These are phyloP conservation scores for Heliconius himera DNA, from an alignment of 1,140 invertebrate species.

Conservation along the genomic window DNA sequence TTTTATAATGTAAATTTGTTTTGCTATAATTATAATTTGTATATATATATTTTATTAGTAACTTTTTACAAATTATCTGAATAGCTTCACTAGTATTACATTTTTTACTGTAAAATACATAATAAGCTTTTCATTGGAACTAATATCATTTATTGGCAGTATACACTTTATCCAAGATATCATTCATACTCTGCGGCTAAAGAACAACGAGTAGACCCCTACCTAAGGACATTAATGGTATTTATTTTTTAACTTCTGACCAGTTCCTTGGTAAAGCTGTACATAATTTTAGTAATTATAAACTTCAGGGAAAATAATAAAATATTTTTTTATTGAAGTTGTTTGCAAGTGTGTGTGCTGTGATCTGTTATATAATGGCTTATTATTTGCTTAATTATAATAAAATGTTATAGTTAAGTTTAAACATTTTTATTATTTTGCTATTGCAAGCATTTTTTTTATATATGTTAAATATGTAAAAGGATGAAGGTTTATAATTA, in stretches of 20 bases:
- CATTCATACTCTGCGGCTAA: conserved; percentile 79
- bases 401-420: not conserved
- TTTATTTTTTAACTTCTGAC: conserved; percentile 50
- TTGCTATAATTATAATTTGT: not conserved
- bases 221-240: conserved; percentile 79
- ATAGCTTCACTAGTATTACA: not conserved
- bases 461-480: not conserved
- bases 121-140: conserved; percentile 15
- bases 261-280: not conserved
- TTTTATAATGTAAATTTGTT: too few species aligned
- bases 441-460: not conserved
- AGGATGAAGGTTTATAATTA: not conserved
- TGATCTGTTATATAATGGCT: not conserved
- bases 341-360: not conserved
- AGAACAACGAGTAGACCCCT: conserved; percentile 78
- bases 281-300: not conserved
- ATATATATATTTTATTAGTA: not conserved
- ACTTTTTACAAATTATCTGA: not conserved
- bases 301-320: not conserved
- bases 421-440: not conserved
- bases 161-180: conserved; percentile 75
- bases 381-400: not conserved
- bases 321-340: not conserved
- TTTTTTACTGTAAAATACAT: not conserved
- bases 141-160: conserved; percentile 54